phyloP scores from a whole-genome alignment of 2,113 vertebrate species.

The Colinus virginianus region DNA sequence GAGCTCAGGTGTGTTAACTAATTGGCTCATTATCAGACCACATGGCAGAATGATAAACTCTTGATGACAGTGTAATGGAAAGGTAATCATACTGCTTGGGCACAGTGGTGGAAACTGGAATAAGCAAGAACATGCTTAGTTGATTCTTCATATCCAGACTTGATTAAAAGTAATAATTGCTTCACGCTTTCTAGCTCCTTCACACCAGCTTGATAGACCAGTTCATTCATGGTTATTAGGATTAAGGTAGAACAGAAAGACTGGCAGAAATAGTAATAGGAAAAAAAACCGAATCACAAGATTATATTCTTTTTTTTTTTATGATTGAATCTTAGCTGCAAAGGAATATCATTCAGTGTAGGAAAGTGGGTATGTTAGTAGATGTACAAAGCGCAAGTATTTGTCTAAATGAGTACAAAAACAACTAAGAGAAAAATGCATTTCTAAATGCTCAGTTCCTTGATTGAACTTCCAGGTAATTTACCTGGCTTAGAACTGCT shows the following conservation, averaged over 20 bases:
- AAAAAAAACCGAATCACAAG: not conserved
- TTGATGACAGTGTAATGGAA: not conserved
- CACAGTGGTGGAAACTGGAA: not conserved
- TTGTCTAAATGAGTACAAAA: not conserved
- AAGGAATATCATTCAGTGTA: not conserved
- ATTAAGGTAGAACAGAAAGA: not conserved
- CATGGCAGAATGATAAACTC: not conserved
- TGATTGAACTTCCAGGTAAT: not conserved
- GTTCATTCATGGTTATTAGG: not conserved
- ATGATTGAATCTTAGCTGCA: not conserved
- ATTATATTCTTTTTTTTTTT: not conserved
- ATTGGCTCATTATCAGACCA: conserved; percentile 25
- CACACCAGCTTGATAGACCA: not conserved
- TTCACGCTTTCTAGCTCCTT: not conserved
- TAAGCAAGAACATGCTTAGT: not conserved
- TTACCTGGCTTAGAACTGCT: not conserved
- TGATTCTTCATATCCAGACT: not conserved
- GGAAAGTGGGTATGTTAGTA: not conserved
- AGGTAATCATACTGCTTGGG: conserved; percentile 2
- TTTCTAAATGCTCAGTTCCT: not conserved
- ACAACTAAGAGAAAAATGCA: not conserved
- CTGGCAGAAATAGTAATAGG: not conserved
- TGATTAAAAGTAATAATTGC: conserved; percentile 1
- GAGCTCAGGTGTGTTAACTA: conserved; percentile 14
- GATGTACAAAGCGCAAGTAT: not conserved